Conservation (phyloP, 2,888 invertebrate species). For the Spodoptera exigua region DNA sequence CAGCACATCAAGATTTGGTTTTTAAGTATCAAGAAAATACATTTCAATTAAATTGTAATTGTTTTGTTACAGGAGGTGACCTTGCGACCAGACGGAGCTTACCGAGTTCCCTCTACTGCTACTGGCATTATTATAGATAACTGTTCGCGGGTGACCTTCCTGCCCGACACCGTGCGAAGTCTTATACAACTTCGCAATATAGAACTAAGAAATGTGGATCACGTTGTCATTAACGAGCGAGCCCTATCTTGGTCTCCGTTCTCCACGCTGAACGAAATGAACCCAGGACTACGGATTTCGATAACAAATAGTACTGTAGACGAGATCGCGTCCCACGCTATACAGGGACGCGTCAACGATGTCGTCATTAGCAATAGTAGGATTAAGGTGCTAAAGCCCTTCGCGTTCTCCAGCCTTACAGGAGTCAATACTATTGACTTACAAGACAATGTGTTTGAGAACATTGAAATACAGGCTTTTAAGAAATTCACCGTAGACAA, state of each 20-base stretch:
- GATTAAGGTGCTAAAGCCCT: conserved; percentile 91
- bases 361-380: conserved; percentile 90
- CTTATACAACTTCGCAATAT: conserved; percentile 91
- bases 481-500: conserved; percentile 93
- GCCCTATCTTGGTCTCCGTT: conserved; percentile 90
- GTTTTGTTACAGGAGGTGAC: conserved; percentile 87
- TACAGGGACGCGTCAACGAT: conserved; percentile 92
- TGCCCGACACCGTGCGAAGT: conserved; percentile 88
- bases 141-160: conserved; percentile 90
- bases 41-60: neutral
- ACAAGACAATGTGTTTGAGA: conserved; percentile 89
- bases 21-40: neutral
- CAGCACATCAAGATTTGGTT: too few species aligned
- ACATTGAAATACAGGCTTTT: conserved; percentile 92
- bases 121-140: conserved; percentile 91
- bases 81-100: conserved; percentile 88
- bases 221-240: conserved; percentile 90
- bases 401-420: conserved; percentile 93
- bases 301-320: conserved; percentile 86
- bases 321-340: conserved; percentile 90
- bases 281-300: conserved; percentile 88
- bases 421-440: conserved; percentile 91
- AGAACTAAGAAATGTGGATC: conserved; percentile 90
- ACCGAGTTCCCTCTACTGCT: conserved; percentile 84
- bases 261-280: conserved; percentile 90